A percentile compares a stretch with the other conserved stretches of the same genome.
phyloP scores from a whole-genome alignment of 2,888 invertebrate species.

The Noctuana brunneofusca region DNA sequence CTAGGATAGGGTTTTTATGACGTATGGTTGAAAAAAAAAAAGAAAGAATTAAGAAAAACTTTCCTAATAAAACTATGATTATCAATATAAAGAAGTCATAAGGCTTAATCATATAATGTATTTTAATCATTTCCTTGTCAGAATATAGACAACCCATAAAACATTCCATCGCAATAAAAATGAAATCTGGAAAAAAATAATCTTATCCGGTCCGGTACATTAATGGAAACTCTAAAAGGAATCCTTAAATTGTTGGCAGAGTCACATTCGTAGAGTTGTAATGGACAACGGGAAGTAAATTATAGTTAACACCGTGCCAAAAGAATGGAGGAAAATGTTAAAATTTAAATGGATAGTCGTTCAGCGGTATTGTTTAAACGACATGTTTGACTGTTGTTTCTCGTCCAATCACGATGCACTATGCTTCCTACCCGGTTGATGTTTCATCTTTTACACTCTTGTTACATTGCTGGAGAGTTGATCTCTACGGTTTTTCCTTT shows the following conservation, averaged over 20 bases:
- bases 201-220: no score
- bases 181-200: no score
- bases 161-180: no score
- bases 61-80: no score
- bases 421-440: conserved; percentile 36
- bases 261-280: no score
- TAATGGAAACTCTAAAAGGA: no score
- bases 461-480: conserved; percentile 27
- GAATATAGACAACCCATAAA: no score
- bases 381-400: conserved; percentile 33
- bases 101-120: no score
- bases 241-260: background rate
- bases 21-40: background rate
- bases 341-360: conserved; percentile 20
- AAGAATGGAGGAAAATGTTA: conserved; percentile 1
- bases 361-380: conserved; percentile 10
- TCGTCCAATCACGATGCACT: conserved; percentile 42
- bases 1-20: background rate
- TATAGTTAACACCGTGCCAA: conserved; percentile 7
- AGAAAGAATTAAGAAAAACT: no score
- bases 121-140: no score
- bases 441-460: conserved; percentile 3
- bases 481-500: no score
- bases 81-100: no score
- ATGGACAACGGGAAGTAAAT: conserved; percentile 16